These are phyloP conservation scores for Desmophyllum pertusum DNA, from an alignment of 92 coral and sea anemone genomes.

Conservation along the genomic window DNA sequence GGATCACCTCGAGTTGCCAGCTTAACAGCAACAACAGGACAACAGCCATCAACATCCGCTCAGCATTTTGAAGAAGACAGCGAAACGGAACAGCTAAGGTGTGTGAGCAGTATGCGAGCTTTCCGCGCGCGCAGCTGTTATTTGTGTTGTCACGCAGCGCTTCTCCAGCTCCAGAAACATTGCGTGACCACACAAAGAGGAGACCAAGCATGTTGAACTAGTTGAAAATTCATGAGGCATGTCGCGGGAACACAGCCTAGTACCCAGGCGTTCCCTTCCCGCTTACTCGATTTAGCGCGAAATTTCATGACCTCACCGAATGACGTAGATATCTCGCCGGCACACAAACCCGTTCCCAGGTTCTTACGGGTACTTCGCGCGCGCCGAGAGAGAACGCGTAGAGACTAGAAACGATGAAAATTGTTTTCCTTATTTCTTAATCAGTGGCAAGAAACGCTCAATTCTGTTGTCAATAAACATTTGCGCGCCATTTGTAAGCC, in stretches of 20 bases:
- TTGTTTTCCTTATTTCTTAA: neutral
- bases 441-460: neutral
- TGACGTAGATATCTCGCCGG: no score
- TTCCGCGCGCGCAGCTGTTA: no score
- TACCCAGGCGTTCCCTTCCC: no score
- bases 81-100: constrained; percentile 24
- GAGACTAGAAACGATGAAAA: neutral
- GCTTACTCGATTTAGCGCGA: no score
- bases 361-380: no score
- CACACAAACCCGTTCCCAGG: no score
- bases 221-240: neutral
- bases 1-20: constrained; percentile 17
- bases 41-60: constrained; percentile 30
- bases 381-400: no score
- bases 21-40: constrained; percentile 2
- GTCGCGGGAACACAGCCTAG: neutral
- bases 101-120: neutral
- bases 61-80: constrained; percentile 16
- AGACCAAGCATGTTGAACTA: no score
- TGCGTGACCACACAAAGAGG: neutral
- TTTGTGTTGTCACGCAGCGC: neutral
- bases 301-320: no score
- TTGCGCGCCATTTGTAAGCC: neutral
- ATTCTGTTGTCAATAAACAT: neutral
- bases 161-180: neutral